These are phyloP conservation scores for Drosophila leonis DNA, from an alignment of 2,888 invertebrate genomes.

Conservation along the genomic window DNA sequence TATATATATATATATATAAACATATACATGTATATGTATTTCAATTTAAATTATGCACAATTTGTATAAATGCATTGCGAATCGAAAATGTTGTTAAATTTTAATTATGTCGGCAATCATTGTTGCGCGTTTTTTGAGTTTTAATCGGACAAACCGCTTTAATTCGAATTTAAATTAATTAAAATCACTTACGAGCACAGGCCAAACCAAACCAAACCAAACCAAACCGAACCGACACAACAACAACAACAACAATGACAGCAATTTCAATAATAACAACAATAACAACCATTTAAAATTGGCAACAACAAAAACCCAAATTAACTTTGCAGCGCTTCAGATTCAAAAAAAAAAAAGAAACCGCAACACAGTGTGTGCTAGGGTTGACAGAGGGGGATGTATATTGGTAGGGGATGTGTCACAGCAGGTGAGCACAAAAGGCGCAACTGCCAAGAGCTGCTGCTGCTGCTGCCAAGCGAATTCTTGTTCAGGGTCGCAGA, in stretches of 20 bases:
- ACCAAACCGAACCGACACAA: slow-evolving; percentile 12
- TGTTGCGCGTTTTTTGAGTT: slow-evolving; percentile 69
- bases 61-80: slow-evolving; percentile 45
- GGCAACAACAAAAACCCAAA: slow-evolving; percentile 71
- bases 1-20: background rate
- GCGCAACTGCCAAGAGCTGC: slow-evolving; percentile 57
- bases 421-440: slow-evolving; percentile 74
- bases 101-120: slow-evolving; percentile 65
- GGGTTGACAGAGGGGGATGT: slow-evolving; percentile 1
- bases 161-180: slow-evolving; percentile 80
- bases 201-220: slow-evolving; percentile 56
- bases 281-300: slow-evolving; percentile 61
- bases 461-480: slow-evolving; percentile 32
- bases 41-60: slow-evolving; percentile 52
- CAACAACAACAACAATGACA: slow-evolving; percentile 24
- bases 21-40: slow-evolving; percentile 25
- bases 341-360: slow-evolving; percentile 42
- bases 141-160: slow-evolving; percentile 76
- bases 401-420: slow-evolving; percentile 15
- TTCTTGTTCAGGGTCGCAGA: slow-evolving; percentile 4
- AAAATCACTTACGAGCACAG: slow-evolving; percentile 71
- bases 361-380: slow-evolving; percentile 52
- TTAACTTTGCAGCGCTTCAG: slow-evolving; percentile 76
- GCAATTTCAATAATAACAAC: slow-evolving; percentile 38
- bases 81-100: slow-evolving; percentile 57